A percentile compares a stretch with the other conserved stretches of the same genome.
Conservation (phyloP, 1,140 invertebrate species). For the Diplogasteroides magnus region DNA sequence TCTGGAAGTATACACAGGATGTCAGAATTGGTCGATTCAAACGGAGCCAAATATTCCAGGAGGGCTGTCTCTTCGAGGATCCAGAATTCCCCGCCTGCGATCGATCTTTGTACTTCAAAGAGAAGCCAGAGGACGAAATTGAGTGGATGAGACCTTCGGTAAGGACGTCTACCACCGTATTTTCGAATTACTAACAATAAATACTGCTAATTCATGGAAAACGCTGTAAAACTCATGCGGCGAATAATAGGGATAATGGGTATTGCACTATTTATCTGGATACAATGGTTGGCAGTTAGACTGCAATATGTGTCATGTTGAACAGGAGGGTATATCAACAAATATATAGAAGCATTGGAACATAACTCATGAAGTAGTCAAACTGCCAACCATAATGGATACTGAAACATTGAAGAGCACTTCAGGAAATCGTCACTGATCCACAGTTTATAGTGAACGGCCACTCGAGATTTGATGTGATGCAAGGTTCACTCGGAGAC, state of each 20-base stretch:
- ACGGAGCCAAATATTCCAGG: constrained; percentile 15
- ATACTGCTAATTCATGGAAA: neutral
- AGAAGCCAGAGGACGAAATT: constrained; percentile 40
- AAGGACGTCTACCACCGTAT: constrained; percentile 10
- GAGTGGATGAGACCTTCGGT: constrained; percentile 54
- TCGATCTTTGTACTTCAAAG: constrained; percentile 48
- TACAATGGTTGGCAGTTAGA: neutral
- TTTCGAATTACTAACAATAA: no score
- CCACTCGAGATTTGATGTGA: neutral
- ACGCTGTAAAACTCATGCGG: no score
- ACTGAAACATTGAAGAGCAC: neutral
- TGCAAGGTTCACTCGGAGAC: neutral
- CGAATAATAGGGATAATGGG: neutral
- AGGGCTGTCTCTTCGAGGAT: constrained; percentile 40
- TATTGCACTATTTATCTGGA: neutral
- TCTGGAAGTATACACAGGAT: no score
- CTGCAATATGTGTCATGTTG: constrained; percentile 60
- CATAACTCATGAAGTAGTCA: no score
- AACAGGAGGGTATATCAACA: constrained; percentile 61
- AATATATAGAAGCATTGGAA: neutral
- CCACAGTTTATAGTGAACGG: neutral
- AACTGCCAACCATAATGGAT: no score
- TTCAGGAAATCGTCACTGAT: neutral
- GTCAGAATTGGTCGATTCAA: no score
- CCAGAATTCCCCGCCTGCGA: constrained; percentile 48